Evolutionary conservation across 2,888 invertebrate genomes (phyloP).

Genomic region (Nephrotoma guestfalica): DNA sequence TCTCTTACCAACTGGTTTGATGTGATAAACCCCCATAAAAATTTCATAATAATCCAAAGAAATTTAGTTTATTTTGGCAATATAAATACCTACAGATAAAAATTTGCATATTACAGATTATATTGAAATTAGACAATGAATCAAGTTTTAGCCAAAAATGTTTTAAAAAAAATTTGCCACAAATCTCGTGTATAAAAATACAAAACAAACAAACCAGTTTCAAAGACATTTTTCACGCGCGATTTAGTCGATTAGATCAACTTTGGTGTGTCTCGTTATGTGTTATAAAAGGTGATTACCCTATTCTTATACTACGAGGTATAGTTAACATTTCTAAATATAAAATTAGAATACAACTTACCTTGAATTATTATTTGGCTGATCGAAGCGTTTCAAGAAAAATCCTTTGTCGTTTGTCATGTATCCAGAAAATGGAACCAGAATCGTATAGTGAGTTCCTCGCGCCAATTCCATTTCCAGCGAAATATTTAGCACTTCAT

Average conservation of each 20-base stretch:
- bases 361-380: not conserved
- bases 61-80: too few species aligned
- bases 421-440: constrained; percentile 8
- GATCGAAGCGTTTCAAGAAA: constrained; percentile 6
- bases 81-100: too few species aligned
- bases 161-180: too few species aligned
- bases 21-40: too few species aligned
- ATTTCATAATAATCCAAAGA: too few species aligned
- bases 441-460: constrained; percentile 7
- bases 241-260: not conserved
- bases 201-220: not conserved
- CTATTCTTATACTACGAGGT: not conserved
- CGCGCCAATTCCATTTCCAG: constrained; percentile 6
- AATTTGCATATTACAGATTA: not conserved
- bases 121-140: not conserved
- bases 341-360: not conserved
- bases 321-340: not conserved
- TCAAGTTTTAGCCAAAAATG: not conserved
- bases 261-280: not conserved
- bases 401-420: constrained; percentile 9
- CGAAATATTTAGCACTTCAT: constrained; percentile 7
- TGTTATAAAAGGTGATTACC: not conserved
- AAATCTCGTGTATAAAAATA: not conserved
- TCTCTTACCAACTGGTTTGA: too few species aligned
- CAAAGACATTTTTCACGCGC: not conserved